Conservation (phyloP, 2,797 vertebrate species). For the Danionella dracula region DNA sequence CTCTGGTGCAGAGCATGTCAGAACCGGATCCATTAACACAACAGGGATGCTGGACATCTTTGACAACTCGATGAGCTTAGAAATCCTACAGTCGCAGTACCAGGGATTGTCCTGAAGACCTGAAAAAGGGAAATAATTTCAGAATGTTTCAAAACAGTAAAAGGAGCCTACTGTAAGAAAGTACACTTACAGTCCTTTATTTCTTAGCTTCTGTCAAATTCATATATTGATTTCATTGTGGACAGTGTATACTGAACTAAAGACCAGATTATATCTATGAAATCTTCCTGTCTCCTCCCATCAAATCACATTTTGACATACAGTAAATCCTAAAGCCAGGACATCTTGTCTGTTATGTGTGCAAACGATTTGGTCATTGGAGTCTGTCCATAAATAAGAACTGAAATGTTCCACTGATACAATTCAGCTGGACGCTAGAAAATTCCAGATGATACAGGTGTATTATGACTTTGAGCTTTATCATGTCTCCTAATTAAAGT, state of each 20-base stretch:
- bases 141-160: no score
- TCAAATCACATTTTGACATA: neutral
- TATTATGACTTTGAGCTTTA: neutral
- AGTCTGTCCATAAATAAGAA: conserved; percentile 27
- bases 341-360: conserved; percentile 7
- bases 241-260: neutral
- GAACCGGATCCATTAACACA: conserved; percentile 80
- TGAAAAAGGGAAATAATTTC: conserved; percentile 49
- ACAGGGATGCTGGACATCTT: conserved; percentile 72
- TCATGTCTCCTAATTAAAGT: no score
- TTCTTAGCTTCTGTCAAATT: no score
- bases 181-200: no score
- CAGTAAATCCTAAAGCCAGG: conserved; percentile 6
- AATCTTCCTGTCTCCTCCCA: neutral
- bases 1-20: conserved; percentile 84
- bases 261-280: neutral
- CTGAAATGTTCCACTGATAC: conserved; percentile 4
- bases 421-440: neutral
- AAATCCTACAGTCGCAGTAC: conserved; percentile 93
- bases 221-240: no score
- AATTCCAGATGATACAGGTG: neutral
- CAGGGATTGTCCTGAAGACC: conserved; percentile 96
- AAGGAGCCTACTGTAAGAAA: no score
- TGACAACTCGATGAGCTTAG: conserved; percentile 87
- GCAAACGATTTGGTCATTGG: conserved; percentile 20